A percentile compares a stretch with the other conserved stretches of the same genome.
phyloP scores from a whole-genome alignment of 1,140 invertebrate species.

The Eulimnadia texana region DNA sequence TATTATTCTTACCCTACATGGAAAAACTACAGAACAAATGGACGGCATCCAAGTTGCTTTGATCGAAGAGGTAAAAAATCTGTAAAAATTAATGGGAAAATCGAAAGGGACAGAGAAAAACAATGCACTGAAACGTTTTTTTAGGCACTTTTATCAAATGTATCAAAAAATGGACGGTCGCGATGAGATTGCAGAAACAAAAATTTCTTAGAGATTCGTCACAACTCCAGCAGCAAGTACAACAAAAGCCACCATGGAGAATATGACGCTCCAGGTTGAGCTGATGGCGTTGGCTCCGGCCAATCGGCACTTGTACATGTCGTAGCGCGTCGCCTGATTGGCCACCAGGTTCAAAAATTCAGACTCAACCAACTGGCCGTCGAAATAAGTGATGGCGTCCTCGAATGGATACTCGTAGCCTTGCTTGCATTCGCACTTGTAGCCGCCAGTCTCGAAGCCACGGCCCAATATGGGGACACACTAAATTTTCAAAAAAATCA shows the following conservation, averaged over 20 bases:
- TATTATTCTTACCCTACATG: no score
- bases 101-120: background rate
- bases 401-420: constrained; percentile 96
- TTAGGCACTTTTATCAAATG: background rate
- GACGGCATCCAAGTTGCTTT: background rate
- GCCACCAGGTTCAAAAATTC: constrained; percentile 77
- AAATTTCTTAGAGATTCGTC: background rate
- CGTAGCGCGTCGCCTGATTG: constrained; percentile 62
- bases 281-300: constrained; percentile 50
- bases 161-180: background rate
- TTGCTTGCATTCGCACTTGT: constrained; percentile 95
- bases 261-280: constrained; percentile 8
- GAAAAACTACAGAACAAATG: no score
- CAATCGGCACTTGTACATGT: constrained; percentile 80
- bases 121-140: background rate
- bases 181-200: no score
- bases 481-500: constrained; percentile 37
- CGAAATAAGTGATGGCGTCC: constrained; percentile 84
- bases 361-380: constrained; percentile 87
- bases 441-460: constrained; percentile 83
- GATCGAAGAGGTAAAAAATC: background rate
- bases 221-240: background rate
- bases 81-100: background rate
- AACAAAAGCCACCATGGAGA: background rate
- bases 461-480: constrained; percentile 85